A percentile compares a stretch with the other conserved stretches of the same genome.
Conservation (phyloP, 2,888 invertebrate genomes). For the Drosophila longiperda region DNA sequence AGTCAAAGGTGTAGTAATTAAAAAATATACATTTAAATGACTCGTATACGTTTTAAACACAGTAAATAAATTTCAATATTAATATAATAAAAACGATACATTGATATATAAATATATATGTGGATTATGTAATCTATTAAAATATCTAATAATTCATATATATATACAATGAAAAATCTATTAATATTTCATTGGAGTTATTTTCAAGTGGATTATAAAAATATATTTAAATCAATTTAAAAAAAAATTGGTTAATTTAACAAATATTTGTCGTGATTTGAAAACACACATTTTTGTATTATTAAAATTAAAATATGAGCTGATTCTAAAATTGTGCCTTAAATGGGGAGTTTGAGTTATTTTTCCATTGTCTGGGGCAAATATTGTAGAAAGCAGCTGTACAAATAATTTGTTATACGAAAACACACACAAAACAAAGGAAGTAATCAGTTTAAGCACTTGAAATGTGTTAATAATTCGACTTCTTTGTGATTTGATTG, state of each 20-base stretch:
- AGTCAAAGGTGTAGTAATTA: background rate
- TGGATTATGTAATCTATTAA: background rate
- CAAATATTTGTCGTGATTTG: background rate
- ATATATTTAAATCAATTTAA: background rate
- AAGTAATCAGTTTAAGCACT: slow-evolving; percentile 6
- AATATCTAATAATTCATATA: background rate
- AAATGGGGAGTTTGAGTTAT: background rate
- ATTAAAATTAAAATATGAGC: background rate
- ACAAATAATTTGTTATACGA: background rate
- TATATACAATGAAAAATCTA: background rate
- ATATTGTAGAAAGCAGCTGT: background rate
- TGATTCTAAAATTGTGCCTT: background rate
- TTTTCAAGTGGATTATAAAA: background rate
- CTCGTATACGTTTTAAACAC: background rate
- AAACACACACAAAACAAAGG: background rate
- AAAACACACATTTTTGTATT: no score
- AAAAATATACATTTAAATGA: background rate
- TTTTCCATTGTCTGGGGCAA: background rate
- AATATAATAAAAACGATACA: background rate
- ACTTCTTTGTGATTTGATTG: background rate
- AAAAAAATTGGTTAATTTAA: background rate
- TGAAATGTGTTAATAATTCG: slow-evolving; percentile 16
- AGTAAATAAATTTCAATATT: background rate
- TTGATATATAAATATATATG: background rate
- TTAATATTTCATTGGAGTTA: background rate